Base-by-base conservation (phyloP, 2,888 invertebrate genomes). In the Pseudococcus viburni region DNA sequence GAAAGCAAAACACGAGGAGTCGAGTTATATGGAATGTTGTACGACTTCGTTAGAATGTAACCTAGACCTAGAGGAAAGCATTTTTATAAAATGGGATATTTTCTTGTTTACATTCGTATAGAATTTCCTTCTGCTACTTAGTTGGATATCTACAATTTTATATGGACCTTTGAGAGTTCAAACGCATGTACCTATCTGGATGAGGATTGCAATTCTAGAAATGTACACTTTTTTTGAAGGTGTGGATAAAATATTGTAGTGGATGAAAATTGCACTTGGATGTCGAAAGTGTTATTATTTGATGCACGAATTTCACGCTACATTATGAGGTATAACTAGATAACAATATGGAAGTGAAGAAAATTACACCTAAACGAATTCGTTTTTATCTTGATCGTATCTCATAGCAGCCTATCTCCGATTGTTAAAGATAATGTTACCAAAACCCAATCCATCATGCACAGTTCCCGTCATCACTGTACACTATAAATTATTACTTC, bases 291-390 rank as follows among this genome's bases (percentile, higher is more conserved):
- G 46, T n/a, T 46, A 85, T 88, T 88, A 85, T 88, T 88, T 85
- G 85, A 88, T 85, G 73, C 77, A 73, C 68, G 55, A 77, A 88
- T 85, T 88, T 88, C 88, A 88, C 85, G 88, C 64, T 48, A 39
- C 22, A 55, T 88, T 85, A 88, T 59, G 73, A 33, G 17, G 48
- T 59, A 73, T 48, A 84, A 64, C 64, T 17, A 59, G 80, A 55
- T 55, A 51, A 73, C 39, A 88, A 83, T 83, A 88, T 88, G 48
- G 55, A 42, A 77, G 77, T 39, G 19, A 59, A 68, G 86, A 86
- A 86, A 83, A 86, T 55, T 87, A 87, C 26, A 55, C 59, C 80
- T 22, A 88, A 87, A 83, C 77, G 86, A 87, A 87, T 87, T 87
- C 80, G 48, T 87, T 48, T 48, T 83, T 46, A 83, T 83, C 80